Percentiles rank a stretch among this genome's conserved stretches.
Conservation (phyloP, 2,113 vertebrate genomes). For the Phyllostomus hastatus region DNA sequence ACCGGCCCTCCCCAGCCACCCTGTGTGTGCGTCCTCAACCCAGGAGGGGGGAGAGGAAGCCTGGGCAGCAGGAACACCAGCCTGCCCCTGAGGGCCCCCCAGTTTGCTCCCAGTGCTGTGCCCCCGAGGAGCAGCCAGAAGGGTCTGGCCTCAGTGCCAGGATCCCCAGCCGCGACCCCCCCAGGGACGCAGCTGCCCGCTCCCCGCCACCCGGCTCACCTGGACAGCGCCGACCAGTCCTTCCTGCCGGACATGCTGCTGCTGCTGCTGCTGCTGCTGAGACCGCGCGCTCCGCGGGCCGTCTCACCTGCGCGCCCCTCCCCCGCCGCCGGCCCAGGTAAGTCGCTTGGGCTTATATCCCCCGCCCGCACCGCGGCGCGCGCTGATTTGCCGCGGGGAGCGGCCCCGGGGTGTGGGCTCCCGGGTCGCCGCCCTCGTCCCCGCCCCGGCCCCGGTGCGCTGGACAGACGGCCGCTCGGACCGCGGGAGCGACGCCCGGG, state of each 20-base stretch:
- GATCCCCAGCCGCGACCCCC: not conserved
- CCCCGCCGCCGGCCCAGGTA: constrained; percentile 73
- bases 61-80: no score
- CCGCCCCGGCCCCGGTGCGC: not conserved
- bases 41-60: not conserved
- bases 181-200: not conserved
- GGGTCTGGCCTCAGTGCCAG: not conserved
- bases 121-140: not conserved
- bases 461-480: not conserved
- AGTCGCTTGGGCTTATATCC: constrained; percentile 88
- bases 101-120: not conserved
- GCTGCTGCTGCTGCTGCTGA: constrained; percentile 37
- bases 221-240: constrained; percentile 94
- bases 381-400: constrained; percentile 73
- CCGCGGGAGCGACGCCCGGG: not conserved
- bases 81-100: not conserved
- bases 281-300: not conserved
- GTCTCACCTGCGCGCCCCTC: constrained; percentile 86
- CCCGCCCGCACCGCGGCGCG: constrained; percentile 64
- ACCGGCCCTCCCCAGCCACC: not conserved
- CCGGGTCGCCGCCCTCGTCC: not conserved
- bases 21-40: no score
- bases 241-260: constrained; percentile 88
- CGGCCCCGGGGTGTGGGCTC: constrained; percentile 47
- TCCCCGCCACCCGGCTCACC: constrained; percentile 77